A percentile compares a stretch with the other conserved stretches of the same genome.
Conservation (phyloP, 2,797 vertebrate species). For the Cottoperca gobio region DNA sequence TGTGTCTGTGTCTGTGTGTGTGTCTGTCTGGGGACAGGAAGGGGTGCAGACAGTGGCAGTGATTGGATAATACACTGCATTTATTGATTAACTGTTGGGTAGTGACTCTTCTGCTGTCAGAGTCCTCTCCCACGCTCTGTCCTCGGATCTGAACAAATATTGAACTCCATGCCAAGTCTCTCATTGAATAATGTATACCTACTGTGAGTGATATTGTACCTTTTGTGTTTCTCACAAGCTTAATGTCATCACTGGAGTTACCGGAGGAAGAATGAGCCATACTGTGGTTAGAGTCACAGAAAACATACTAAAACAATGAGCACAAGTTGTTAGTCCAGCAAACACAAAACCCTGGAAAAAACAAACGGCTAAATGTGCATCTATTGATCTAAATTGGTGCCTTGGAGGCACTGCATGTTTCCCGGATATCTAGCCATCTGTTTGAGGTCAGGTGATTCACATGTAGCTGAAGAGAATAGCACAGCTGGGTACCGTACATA, state of each 20-base stretch:
- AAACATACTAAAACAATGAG: slow-evolving; percentile 27
- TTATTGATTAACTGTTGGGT: slow-evolving; percentile 60
- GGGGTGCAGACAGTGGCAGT: slow-evolving; percentile 28
- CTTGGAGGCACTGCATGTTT: slow-evolving; percentile 25
- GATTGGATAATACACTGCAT: slow-evolving; percentile 57
- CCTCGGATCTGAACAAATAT: slow-evolving; percentile 71
- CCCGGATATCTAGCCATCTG: slow-evolving; percentile 34
- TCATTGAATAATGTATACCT: slow-evolving; percentile 60
- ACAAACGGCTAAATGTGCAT: slow-evolving; percentile 42
- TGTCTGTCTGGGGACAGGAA: slow-evolving; percentile 18
- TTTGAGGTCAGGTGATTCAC: slow-evolving; percentile 54
- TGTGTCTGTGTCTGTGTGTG: too few relatives aligned
- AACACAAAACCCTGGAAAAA: slow-evolving; percentile 41
- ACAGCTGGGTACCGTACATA: not conserved
- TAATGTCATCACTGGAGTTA: slow-evolving; percentile 70
- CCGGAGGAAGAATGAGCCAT: slow-evolving; percentile 57
- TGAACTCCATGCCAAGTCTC: slow-evolving; percentile 64
- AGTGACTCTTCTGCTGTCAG: slow-evolving; percentile 48
- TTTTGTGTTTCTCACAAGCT: slow-evolving; percentile 50
- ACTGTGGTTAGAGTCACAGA: slow-evolving; percentile 12
- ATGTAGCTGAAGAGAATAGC: slow-evolving; percentile 30
- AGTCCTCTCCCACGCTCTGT: slow-evolving; percentile 71
- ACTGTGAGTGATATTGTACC: slow-evolving; percentile 73
- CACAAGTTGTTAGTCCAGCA: slow-evolving; percentile 34
- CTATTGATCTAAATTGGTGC: slow-evolving; percentile 45